These are phyloP conservation scores for Brachionus asplanchnoidis DNA, from an alignment of 1,140 invertebrate species.

Conservation along the genomic window DNA sequence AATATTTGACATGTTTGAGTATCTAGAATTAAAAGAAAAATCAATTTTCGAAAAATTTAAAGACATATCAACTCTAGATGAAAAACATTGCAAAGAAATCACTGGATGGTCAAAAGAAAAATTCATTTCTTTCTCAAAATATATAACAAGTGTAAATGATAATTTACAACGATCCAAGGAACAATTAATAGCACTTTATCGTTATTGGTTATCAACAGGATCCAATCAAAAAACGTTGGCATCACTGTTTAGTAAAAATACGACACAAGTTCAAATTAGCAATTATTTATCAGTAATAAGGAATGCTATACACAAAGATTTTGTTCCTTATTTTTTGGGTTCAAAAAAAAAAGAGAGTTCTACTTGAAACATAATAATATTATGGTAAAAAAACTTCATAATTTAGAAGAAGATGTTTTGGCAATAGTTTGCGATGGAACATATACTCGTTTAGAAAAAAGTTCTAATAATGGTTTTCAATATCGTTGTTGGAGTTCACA, in stretches of 20 bases:
- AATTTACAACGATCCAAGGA: not conserved
- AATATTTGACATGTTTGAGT: not conserved
- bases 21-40: not conserved
- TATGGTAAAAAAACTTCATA: not conserved
- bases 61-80: not conserved
- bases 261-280: not conserved
- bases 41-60: not conserved
- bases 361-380: slow-evolving; percentile 22
- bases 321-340: slow-evolving; percentile 18
- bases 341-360: not conserved
- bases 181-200: not conserved
- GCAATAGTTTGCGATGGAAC: slow-evolving; percentile 11
- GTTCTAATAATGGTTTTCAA: slow-evolving; percentile 12
- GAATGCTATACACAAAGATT: not conserved
- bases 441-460: slow-evolving; percentile 5
- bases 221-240: not conserved
- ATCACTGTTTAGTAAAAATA: not conserved
- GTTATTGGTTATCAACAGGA: slow-evolving; percentile 13
- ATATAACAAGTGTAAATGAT: not conserved
- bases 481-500: not conserved
- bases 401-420: not conserved
- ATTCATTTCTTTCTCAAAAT: not conserved
- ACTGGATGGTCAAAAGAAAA: slow-evolving; percentile 25
- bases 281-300: not conserved
- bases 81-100: not conserved